Evolutionary conservation across 1,140 invertebrate genomes (phyloP), one percentile per base, ranked within the genome.

Genomic region (Aphelenchoides fujianensis): DNA sequence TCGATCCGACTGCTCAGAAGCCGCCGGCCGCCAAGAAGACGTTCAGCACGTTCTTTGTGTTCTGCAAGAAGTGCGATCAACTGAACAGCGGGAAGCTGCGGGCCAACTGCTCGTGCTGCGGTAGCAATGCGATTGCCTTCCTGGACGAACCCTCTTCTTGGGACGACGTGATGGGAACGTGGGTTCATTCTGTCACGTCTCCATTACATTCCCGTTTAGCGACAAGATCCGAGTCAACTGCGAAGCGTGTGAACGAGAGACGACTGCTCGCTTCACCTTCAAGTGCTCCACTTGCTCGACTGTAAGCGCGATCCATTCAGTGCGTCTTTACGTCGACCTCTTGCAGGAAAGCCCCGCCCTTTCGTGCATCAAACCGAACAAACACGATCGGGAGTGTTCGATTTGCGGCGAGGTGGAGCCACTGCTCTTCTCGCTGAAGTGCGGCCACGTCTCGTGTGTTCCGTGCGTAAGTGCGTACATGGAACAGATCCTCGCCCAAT

Each of bases 341-440:
- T 77, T 73, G 37, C 74, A 73, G 72, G 2, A 28, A 2, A 3
- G 62, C 36, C 34, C 72, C 23, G 37, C 72, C 16, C 73, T 73
- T 37, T 34, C 32, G 0, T 66, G 70, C 41, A 36, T 74, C 41
- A 36, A 32, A 37, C 37, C 32, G 30, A 74, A 74, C 35, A 30
- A 36, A 9, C 63, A 23, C 19, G 28, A 54, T 28, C 41, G 35
- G 19, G 74, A 78, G 9, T 74, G 73, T 70, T 31, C 70, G 7
- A 74, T 74, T 72, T 74, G 73, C 41, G 75, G 73, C 35, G 72
- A 72, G 30, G 36, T 76, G 0, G 64, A 76, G 31, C 35, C n/a
- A 16, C 27, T 72, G 3, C 31, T 68, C 12, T 31, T 74, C 27
- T 30, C 35, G n/a, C 52, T 74, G 2, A 74, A 35, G 12, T 74